Evolutionary conservation across 2,797 vertebrate species (phyloP), one percentile per base, ranked within the genome.

Genomic region (Echeneis naucrates): DNA sequence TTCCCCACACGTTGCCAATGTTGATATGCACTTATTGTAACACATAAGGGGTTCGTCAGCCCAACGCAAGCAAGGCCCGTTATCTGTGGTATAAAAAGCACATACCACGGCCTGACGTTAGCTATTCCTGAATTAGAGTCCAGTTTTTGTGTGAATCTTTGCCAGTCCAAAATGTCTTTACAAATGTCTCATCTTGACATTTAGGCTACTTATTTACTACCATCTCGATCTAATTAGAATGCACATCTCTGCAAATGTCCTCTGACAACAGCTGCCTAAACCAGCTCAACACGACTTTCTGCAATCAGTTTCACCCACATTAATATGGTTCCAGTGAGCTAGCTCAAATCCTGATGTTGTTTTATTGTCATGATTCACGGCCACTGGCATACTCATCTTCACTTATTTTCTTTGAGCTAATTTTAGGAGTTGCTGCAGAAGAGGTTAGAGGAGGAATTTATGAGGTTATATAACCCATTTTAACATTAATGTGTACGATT

Each of bases 111-210:
- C n/a, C n/a, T n/a, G n/a, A n/a, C n/a, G n/a, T n/a, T n/a, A n/a
- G n/a, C n/a, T n/a, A n/a, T n/a, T n/a, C n/a, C n/a, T n/a, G n/a
- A n/a, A n/a, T n/a, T n/a, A n/a, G n/a, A n/a, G n/a, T n/a, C n/a
- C 65, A 50, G 50, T 60, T 58, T 73, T 50, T 32, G 44, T 56
- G 74, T 66, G 56, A 78, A 50, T 26, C 38, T 58, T 75, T 68
- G 55, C 60, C 26, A 60, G 50, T 70, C 48, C 70, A 57, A 64
- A 44, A 35, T 4, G 0, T 55, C 63, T 52, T 45, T 61, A 58
- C 72, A 87, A 85, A 88, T 73, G 77, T 88, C 82, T 91, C 77
- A 85, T 87, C 77, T 81, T 87, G 87, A 84, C 80, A 91, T 87
- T 88, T 84, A 54, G 44, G 72, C 47, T 77, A 81, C 61, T 44